Evolutionary conservation across 2,888 invertebrate species (phyloP).

Genomic region (Stegana nigrithorax): DNA sequence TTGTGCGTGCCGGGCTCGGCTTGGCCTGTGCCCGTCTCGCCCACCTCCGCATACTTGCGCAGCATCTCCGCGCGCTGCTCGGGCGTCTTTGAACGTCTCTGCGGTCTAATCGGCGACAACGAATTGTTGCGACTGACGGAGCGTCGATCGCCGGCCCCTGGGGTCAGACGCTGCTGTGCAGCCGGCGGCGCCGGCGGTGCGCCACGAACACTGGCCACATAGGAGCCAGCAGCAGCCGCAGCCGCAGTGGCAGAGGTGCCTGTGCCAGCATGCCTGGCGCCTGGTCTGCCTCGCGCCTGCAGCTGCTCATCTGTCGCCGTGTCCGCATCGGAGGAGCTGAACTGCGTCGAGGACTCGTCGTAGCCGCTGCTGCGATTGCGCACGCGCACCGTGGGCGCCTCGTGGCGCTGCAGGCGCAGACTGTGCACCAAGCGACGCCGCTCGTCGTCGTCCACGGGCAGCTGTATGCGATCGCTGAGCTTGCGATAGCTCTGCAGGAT

Average conservation of each 20-base stretch:
- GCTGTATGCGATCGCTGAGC: conserved; percentile 57
- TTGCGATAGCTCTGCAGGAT: conserved; percentile 63
- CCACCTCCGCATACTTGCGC: conserved; percentile 48
- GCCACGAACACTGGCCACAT: conserved; percentile 48
- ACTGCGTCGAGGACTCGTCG: conserved; percentile 67
- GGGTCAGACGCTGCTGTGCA: conserved; percentile 5
- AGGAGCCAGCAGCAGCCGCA: conserved; percentile 25
- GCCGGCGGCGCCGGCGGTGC: conserved; percentile 49
- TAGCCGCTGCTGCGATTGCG: conserved; percentile 47
- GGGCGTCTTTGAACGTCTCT: conserved; percentile 62
- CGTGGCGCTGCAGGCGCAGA: conserved; percentile 55
- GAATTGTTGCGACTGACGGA: conserved; percentile 60
- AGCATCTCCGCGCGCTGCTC: conserved; percentile 46
- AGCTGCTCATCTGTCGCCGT: conserved; percentile 41
- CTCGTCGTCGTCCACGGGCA: conserved; percentile 62
- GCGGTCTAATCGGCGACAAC: conserved; percentile 62
- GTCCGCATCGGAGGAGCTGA: conserved; percentile 66
- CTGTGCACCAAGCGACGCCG: conserved; percentile 60
- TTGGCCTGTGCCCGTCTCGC: conserved; percentile 28
- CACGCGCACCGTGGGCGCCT: conserved; percentile 38
- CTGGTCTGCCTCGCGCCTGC: conserved; percentile 16
- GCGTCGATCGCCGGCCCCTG: conserved; percentile 40
- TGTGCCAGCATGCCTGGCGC: conserved; percentile 33
- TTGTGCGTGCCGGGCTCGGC: background rate
- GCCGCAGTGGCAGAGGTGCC: conserved; percentile 38